Evolutionary conservation across 2,797 vertebrate genomes (phyloP).

Genomic region (Galago senegalensis): DNA sequence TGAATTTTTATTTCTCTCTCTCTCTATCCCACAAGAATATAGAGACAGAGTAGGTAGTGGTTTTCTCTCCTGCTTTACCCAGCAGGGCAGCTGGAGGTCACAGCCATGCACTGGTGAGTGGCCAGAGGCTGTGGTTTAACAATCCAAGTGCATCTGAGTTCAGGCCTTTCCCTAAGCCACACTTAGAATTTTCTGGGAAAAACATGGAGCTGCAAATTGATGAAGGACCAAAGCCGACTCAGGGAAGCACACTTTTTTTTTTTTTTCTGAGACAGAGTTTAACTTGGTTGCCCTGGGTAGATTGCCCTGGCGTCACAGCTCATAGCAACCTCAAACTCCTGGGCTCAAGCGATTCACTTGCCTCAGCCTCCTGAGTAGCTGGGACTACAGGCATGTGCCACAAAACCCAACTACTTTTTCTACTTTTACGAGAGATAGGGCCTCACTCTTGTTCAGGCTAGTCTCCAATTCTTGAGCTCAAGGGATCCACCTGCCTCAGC

Average conservation of each 20-base stretch:
- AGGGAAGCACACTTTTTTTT: background rate
- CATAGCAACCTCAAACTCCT: too few relatives aligned
- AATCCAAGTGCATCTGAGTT: background rate
- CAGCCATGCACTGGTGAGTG: background rate
- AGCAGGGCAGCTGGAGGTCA: background rate
- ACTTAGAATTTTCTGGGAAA: slow-evolving; percentile 56
- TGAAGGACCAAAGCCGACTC: background rate
- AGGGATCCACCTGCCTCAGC: too few relatives aligned
- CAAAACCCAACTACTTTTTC: too few relatives aligned
- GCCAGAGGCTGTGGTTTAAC: slow-evolving; percentile 27
- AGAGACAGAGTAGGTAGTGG: background rate
- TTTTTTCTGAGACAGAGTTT: too few relatives aligned
- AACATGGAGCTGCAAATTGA: background rate
- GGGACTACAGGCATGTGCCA: too few relatives aligned
- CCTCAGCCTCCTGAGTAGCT: too few relatives aligned
- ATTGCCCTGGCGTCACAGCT: too few relatives aligned
- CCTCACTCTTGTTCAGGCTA: too few relatives aligned
- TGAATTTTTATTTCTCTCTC: background rate
- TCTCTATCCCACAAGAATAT: background rate
- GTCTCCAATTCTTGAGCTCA: too few relatives aligned
- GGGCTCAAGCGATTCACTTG: too few relatives aligned
- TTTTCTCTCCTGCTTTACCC: slow-evolving; percentile 14
- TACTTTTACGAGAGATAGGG: too few relatives aligned
- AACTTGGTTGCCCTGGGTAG: too few relatives aligned
- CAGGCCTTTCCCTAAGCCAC: background rate